Percentiles rank a stretch among this genome's conserved stretches.
Conservation (phyloP, 2,797 vertebrate species). For the Spinus pinus region DNA sequence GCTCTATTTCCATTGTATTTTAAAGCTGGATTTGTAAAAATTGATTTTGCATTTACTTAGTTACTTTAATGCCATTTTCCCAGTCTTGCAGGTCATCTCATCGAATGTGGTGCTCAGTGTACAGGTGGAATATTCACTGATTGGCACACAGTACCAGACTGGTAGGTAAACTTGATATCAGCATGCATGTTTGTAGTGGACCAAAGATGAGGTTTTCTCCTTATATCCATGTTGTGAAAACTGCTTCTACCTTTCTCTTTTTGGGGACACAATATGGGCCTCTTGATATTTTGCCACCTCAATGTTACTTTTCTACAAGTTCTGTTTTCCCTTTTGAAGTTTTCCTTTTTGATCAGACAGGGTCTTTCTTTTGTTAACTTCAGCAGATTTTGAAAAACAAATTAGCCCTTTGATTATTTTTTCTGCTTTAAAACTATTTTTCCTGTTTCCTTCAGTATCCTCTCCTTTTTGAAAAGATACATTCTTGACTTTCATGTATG, state of each 20-base stretch:
- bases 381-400: neutral
- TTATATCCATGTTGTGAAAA: neutral
- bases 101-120: constrained; percentile 86
- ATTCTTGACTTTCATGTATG: neutral
- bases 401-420: neutral
- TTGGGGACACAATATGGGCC: neutral
- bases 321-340: neutral
- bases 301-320: neutral
- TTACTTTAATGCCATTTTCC: neutral
- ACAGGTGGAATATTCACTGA: constrained; percentile 89
- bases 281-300: neutral
- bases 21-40: neutral
- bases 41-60: neutral
- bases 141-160: constrained; percentile 84
- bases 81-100: constrained; percentile 87
- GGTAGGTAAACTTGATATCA: constrained; percentile 68
- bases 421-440: neutral
- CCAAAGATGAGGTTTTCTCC: neutral
- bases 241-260: neutral
- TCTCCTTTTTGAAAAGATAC: neutral
- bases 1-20: neutral
- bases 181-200: neutral
- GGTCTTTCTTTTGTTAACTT: neutral
- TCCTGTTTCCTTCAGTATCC: neutral
- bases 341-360: neutral